Conservation (phyloP, 1,140 invertebrate genomes). For the Lordiphosa stackelbergi region DNA sequence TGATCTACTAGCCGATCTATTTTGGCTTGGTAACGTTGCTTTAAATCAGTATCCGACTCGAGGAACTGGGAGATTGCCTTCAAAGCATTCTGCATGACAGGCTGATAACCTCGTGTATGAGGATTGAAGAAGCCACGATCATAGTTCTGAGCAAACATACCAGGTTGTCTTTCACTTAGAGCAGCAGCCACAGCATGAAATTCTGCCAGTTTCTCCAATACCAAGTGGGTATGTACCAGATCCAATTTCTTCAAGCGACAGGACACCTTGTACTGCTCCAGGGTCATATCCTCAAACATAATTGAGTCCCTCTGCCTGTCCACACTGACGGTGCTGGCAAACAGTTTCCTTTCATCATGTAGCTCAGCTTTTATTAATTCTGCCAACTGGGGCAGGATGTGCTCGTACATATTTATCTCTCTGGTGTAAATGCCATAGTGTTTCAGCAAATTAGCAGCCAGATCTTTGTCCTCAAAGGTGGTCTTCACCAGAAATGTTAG, state of each 20-base stretch:
- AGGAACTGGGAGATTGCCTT: slow-evolving; percentile 30
- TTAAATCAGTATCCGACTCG: slow-evolving; percentile 24
- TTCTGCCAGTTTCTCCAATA: slow-evolving; percentile 79
- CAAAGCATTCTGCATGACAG: slow-evolving; percentile 33
- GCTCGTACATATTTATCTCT: slow-evolving; percentile 63
- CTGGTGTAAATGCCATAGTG: slow-evolving; percentile 46
- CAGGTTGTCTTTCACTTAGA: slow-evolving; percentile 32
- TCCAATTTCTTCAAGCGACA: slow-evolving; percentile 78
- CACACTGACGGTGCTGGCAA: slow-evolving; percentile 57
- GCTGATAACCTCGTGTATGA: slow-evolving; percentile 38
- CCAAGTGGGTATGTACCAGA: slow-evolving; percentile 76
- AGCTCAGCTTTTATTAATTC: slow-evolving; percentile 37
- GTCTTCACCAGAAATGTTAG: slow-evolving; percentile 51
- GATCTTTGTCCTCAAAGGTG: slow-evolving; percentile 24
- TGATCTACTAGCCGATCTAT: slow-evolving; percentile 27
- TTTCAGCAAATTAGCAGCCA: slow-evolving; percentile 16
- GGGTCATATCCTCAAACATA: slow-evolving; percentile 73
- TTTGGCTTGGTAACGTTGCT: slow-evolving; percentile 44
- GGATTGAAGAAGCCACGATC: slow-evolving; percentile 56
- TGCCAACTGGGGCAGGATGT: slow-evolving; percentile 49
- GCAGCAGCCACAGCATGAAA: slow-evolving; percentile 78
- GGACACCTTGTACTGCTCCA: slow-evolving; percentile 78
- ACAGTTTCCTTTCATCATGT: slow-evolving; percentile 48
- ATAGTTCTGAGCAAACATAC: slow-evolving; percentile 42
- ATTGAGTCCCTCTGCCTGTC: slow-evolving; percentile 46